Base-by-base conservation (phyloP, 2,797 vertebrate species). In the Acestrorhynchus altus region DNA sequence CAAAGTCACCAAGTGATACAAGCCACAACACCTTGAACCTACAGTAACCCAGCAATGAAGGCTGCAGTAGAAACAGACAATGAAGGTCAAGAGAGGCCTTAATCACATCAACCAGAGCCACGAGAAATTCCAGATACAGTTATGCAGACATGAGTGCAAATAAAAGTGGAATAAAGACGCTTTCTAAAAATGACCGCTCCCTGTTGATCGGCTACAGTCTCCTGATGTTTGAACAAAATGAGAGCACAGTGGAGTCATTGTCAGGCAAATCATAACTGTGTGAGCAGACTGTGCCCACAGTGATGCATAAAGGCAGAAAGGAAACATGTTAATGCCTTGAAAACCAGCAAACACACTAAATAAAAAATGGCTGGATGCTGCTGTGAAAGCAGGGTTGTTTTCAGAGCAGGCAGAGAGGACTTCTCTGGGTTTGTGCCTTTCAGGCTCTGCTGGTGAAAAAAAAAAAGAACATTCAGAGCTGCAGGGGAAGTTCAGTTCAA, bases 391-490 rank as follows among this genome's bases (percentile, higher is more conserved):
- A 2, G 42, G 24, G 39, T 44, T 82, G 76, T 71, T 72, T 22
- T 54, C 69, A 35, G 78, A 40, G n/a, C 11, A 35, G 1, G 12
- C 39, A 13, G 39, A 10, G 18, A 22, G 20, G 28, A 59, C 24
- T 2, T 12, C 11, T 28, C 54, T 35, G 39, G 54, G 22, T 18
- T n/a, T 60, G 35, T 20, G 52, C 44, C 66, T 46, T 12, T 66
- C 31, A 47, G 42, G 76, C 13, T 13, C 13, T n/a, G 8, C 31
- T 71, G 31, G n/a, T 11, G 9, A 54, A 57, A 73, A n/a, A n/a
- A n/a, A n/a, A n/a, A n/a, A 68, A 76, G 76, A 73, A 76, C 72
- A 66, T 35, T 73, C 42, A 42, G 52, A 47, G 49, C 80, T 63
- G 3, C 35, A 67, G 63, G 82, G 63, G 46, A 64, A 31, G 51